Evolutionary conservation across 2,797 vertebrate species (phyloP), one percentile per base, ranked within the genome.

Genomic region (Cetoscarus ocellatus): DNA sequence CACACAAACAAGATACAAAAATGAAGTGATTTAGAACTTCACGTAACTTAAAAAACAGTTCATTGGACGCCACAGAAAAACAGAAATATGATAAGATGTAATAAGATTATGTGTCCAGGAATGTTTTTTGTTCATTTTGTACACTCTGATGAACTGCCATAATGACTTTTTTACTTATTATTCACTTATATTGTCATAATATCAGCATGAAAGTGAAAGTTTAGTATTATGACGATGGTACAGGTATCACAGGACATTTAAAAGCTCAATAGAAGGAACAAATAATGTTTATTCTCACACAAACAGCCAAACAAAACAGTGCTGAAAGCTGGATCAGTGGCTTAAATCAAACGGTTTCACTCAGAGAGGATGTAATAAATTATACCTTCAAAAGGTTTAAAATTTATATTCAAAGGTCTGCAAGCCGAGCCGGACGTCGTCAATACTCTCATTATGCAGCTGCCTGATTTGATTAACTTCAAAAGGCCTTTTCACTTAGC

Each of bases 381-480:
- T 65, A 44, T 35, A 15, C 44, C 51, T 70, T 79, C 52, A 65
- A 58, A 79, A 67, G 15, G n/a, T 43, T 69, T 74, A 19, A 42
- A 68, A 77, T 62, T 10, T 9, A 18, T 59, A 73, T 44, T 70
- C 54, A 8, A 67, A 40, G 40, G 60, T 73, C 49, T 58, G 42
- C 10, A 57, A 19, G 72, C 40, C 34, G 70, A 47, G 67, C 61
- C 51, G 45, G 19, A 55, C 51, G 75, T 73, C 75, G 80, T 79
- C 69, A 77, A 86, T 86, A 81, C 66, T 74, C 68, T 85, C 78
- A 79, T 70, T 68, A 75, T 19, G 18, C 50, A 7, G 45, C 36
- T 19, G 73, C 67, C 61, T 83, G 61, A 88, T 86, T 87, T 77
- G 70, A 91, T 92, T 84, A 83, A 61, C 55, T 64, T 82, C 57